Evolutionary conservation across 2,888 invertebrate genomes (phyloP), one percentile per base, ranked within the genome.

Genomic region (Netelia inedita): DNA sequence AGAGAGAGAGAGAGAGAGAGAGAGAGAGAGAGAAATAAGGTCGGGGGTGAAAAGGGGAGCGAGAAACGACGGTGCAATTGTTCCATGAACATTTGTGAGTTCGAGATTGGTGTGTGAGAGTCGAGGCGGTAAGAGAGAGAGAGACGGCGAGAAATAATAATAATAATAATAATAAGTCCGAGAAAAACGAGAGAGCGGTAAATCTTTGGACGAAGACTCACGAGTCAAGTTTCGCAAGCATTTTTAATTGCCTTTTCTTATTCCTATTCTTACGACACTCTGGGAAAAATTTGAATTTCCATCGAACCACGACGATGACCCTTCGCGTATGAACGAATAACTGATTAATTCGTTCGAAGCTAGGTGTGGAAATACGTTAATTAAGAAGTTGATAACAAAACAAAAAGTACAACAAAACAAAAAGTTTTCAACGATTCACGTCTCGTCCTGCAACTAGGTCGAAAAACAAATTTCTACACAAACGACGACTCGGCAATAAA

Each of bases 211-310:
- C 35, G n/a, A 55, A 28, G 41, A 8, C 41, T 66, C 53, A 57
- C 65, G n/a, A 5, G 23, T 75, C 55, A 19, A 53, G 28, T 71
- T 72, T 46, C 43, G 35, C 35, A 50, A 79, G 59, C 71, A 83
- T 83, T 80, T 83, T 83, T 83, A 83, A 83, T 83, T 83, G 83
- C 71, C 75, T 79, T 72, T 75, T 71, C 61, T 83, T 79, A 79
- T 69, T 79, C 55, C 50, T 50, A 79, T 83, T 79, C 75, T 63
- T 50, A 23, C 41, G 71, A 46, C 63, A 28, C 43, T 11, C 9
- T 16, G 14, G 35, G 61, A 63, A 57, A 23, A 74, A 74, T 78
- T 78, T 69, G 35, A 79, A 68, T 73, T 69, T 83, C 63, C n/a
- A 74, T 79, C 57, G 55, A 79, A 65, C 50, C n/a, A 21, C 61